These are phyloP conservation scores for Melitaea cinxia DNA, from an alignment of 1,140 invertebrate species.

Conservation along the genomic window DNA sequence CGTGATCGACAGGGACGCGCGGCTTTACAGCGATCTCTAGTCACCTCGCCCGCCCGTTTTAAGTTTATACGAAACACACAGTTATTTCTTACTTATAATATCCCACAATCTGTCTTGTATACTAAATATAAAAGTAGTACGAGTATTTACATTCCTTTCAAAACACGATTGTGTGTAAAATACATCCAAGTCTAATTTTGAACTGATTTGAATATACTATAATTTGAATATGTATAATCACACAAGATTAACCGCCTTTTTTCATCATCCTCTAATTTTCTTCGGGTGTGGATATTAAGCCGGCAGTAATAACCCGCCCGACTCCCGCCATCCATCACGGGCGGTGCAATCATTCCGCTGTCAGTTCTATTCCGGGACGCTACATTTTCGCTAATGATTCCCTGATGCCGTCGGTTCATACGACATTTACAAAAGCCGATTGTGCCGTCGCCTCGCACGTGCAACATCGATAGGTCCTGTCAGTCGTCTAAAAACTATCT, in stretches of 20 bases:
- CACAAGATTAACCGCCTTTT: slow-evolving; percentile 47
- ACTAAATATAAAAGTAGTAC: too few species aligned
- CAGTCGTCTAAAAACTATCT: slow-evolving; percentile 5
- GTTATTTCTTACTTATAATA: too few species aligned
- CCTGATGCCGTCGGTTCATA: slow-evolving; percentile 61
- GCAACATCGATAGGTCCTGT: slow-evolving; percentile 26
- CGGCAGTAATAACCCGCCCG: slow-evolving; percentile 65
- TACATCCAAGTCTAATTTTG: too few species aligned
- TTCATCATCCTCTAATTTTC: slow-evolving; percentile 59
- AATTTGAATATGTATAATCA: slow-evolving; percentile 32
- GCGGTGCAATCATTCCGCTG: slow-evolving; percentile 76
- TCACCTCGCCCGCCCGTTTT: slow-evolving; percentile 40
- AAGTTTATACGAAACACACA: slow-evolving; percentile 1
- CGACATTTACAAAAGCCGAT: slow-evolving; percentile 64
- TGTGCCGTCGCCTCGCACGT: slow-evolving; percentile 49
- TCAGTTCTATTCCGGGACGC: slow-evolving; percentile 77
- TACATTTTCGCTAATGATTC: slow-evolving; percentile 78
- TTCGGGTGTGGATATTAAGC: slow-evolving; percentile 59
- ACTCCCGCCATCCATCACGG: slow-evolving; percentile 73
- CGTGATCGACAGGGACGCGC: slow-evolving; percentile 55
- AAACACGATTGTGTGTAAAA: too few species aligned
- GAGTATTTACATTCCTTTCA: too few species aligned
- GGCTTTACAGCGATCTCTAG: slow-evolving; percentile 41
- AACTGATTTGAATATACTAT: too few species aligned
- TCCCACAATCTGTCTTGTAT: too few species aligned